phyloP scores from a whole-genome alignment of 2,888 invertebrate genomes.

The Amitus sp. region DNA sequence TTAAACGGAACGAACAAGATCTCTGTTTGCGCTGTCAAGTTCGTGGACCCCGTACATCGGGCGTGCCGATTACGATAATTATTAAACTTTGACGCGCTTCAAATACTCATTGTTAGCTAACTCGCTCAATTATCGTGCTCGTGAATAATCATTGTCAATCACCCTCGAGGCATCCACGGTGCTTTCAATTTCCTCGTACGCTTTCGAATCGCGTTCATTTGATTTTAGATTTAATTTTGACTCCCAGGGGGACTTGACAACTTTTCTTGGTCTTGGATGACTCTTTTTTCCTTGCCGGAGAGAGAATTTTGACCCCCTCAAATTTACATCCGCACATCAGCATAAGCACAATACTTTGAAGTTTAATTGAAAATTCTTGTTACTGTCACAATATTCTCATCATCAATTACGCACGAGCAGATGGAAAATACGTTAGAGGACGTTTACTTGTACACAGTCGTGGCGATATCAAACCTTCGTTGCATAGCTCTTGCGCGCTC shows the following conservation, averaged over 20 bases:
- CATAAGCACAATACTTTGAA: constrained; percentile 5
- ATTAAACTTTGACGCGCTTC: not conserved
- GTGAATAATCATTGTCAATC: too few species aligned
- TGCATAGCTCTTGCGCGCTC: constrained; percentile 3
- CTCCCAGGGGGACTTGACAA: too few species aligned
- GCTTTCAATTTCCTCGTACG: too few species aligned
- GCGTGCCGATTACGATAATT: constrained; percentile 8
- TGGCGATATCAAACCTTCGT: constrained; percentile 1
- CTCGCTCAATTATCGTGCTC: constrained; percentile 6
- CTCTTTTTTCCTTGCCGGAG: too few species aligned
- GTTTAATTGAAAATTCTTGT: constrained; percentile 6
- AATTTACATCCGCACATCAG: not conserved
- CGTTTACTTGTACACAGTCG: not conserved
- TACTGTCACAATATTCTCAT: constrained; percentile 7
- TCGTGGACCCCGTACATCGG: constrained; percentile 4
- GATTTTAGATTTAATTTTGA: too few species aligned
- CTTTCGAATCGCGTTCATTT: too few species aligned
- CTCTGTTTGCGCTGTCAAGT: not conserved
- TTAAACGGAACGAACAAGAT: not conserved
- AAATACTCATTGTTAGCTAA: constrained; percentile 6
- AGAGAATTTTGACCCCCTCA: not conserved
- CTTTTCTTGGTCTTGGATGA: too few species aligned
- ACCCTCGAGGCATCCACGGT: too few species aligned
- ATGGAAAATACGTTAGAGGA: not conserved
- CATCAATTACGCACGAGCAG: not conserved